phyloP scores from a whole-genome alignment of 2,888 invertebrate species.

The Nycteola revayana region DNA sequence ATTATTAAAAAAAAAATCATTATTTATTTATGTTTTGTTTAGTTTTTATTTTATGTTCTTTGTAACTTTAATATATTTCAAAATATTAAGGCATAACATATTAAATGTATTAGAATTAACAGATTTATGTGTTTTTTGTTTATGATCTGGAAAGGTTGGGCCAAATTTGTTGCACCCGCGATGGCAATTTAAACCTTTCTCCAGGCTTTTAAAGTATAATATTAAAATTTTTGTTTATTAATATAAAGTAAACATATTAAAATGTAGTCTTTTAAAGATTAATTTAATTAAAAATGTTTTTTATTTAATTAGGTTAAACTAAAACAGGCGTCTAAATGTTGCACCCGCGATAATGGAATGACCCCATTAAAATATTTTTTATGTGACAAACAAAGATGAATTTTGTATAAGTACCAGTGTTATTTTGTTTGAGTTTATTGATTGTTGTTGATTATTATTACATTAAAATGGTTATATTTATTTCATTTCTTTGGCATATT shows the following conservation, averaged over 20 bases:
- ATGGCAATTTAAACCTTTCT: conserved; percentile 5
- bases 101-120: conserved; percentile 7
- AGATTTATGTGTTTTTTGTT: conserved; percentile 7
- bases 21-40: conserved; percentile 13
- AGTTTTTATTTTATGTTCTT: too few species aligned
- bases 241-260: conserved; percentile 16
- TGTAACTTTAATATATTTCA: too few species aligned
- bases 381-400: too few species aligned
- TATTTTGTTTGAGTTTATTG: too few species aligned
- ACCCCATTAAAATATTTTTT: too few species aligned
- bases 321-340: conserved; percentile 11
- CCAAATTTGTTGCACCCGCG: conserved; percentile 10
- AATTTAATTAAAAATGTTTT: conserved; percentile 12
- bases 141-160: conserved; percentile 17
- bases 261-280: conserved; percentile 11
- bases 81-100: not conserved
- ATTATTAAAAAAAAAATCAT: conserved; percentile 9
- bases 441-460: too few species aligned
- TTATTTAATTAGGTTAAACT: conserved; percentile 6
- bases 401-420: too few species aligned
- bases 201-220: conserved; percentile 4
- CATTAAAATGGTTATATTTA: too few species aligned
- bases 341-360: conserved; percentile 14
- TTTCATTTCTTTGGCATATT: too few species aligned
- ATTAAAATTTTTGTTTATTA: conserved; percentile 3